phyloP scores from a whole-genome alignment of 2,113 vertebrate species.

The Platysteira castanea region DNA sequence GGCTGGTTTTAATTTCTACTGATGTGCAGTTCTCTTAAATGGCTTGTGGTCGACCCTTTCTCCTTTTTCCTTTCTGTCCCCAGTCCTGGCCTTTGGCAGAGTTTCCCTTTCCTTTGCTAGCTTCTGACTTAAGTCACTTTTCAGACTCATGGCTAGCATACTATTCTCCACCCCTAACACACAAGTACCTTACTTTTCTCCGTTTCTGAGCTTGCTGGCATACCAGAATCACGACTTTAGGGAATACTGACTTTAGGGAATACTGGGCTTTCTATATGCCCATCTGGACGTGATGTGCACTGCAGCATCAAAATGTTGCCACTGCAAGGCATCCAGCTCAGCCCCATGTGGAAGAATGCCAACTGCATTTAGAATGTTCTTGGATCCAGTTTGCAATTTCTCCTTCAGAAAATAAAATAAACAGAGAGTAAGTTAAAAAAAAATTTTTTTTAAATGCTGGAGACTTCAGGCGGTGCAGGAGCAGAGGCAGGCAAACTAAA shows the following conservation, averaged over 20 bases:
- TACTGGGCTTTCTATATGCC: background rate
- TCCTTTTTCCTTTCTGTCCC: background rate
- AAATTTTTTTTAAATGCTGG: too few relatives aligned
- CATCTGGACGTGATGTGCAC: fast-evolving
- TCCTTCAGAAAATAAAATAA: background rate
- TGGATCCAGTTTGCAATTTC: background rate
- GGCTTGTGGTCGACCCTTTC: background rate
- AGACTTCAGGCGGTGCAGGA: background rate
- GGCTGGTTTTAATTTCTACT: background rate
- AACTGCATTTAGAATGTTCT: background rate
- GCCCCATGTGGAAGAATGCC: background rate
- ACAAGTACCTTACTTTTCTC: background rate
- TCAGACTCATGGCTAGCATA: background rate
- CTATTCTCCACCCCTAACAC: background rate
- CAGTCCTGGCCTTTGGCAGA: background rate
- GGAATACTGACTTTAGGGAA: background rate
- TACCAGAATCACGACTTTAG: background rate
- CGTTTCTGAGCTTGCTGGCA: background rate
- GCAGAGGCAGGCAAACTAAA: background rate
- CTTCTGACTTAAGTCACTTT: background rate
- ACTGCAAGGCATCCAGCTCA: background rate
- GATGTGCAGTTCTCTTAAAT: background rate
- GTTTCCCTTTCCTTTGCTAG: background rate
- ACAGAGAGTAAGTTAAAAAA: fast-evolving
- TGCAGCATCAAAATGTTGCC: background rate